A percentile compares a stretch with the other conserved stretches of the same genome.
These are phyloP conservation scores for Hemichromis elongatus DNA, from an alignment of 2,113 vertebrate genomes.

Conservation along the genomic window DNA sequence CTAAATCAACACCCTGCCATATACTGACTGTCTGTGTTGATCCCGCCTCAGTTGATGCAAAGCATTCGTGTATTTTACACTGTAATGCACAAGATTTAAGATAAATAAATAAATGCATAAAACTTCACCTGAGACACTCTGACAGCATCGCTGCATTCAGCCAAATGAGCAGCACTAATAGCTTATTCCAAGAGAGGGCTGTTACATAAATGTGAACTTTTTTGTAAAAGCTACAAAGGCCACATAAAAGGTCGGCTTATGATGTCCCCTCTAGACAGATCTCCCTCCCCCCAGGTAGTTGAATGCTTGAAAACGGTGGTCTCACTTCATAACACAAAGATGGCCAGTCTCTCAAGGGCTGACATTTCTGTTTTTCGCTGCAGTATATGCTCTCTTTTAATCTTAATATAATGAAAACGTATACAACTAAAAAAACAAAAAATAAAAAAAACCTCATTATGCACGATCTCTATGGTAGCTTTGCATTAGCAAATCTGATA, in stretches of 20 bases:
- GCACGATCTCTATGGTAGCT: not conserved
- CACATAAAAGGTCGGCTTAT: not conserved
- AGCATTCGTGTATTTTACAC: not conserved
- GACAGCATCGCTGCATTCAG: not conserved
- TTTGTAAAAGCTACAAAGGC: constrained; percentile 5
- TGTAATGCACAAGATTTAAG: not conserved
- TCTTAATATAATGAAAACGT: not conserved
- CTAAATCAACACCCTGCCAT: constrained; percentile 6
- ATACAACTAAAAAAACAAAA: not conserved
- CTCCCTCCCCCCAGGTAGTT: not conserved
- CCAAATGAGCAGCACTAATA: not conserved
- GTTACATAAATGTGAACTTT: not conserved
- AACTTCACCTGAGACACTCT: not conserved
- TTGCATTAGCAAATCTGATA: not conserved
- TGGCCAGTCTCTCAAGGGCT: not conserved
- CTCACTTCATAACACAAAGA: not conserved
- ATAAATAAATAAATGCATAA: not conserved
- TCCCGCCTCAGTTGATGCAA: not conserved
- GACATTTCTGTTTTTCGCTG: not conserved
- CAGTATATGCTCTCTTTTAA: not conserved
- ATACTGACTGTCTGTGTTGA: not conserved
- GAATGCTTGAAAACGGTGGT: not conserved
- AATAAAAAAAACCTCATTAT: not conserved
- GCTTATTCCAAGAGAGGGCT: not conserved
- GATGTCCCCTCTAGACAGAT: not conserved